Evolutionary conservation across 2,888 invertebrate genomes (phyloP).

Genomic region (Tuta absoluta): DNA sequence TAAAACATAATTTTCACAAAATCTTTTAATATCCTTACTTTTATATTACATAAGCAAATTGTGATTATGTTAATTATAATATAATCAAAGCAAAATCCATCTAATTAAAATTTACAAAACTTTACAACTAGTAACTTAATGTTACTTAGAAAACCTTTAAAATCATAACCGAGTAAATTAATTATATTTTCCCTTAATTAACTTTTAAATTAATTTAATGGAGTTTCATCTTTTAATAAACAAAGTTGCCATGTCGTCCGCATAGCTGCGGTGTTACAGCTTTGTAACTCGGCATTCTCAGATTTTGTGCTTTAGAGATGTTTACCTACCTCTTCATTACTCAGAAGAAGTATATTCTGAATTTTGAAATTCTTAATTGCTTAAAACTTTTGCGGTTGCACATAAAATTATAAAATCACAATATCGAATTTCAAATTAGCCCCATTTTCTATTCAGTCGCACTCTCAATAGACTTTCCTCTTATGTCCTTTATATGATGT

Average conservation of each 20-base stretch:
- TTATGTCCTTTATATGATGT: too few relatives aligned
- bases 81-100: conserved; percentile 15
- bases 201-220: conserved; percentile 52
- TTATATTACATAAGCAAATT: too few relatives aligned
- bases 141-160: conserved; percentile 20
- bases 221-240: conserved; percentile 57
- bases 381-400: too few relatives aligned
- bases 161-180: conserved; percentile 42
- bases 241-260: conserved; percentile 42
- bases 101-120: conserved; percentile 12
- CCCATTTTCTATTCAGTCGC: too few relatives aligned
- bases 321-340: not conserved
- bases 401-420: too few relatives aligned
- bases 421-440: too few relatives aligned
- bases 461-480: too few relatives aligned
- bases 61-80: conserved; percentile 15
- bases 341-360: too few relatives aligned
- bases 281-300: conserved; percentile 49
- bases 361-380: too few relatives aligned
- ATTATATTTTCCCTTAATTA: conserved; percentile 52
- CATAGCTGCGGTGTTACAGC: conserved; percentile 45
- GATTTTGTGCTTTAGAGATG: not conserved
- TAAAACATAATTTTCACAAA: too few relatives aligned
- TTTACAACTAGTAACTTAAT: conserved; percentile 7
- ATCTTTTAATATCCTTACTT: too few relatives aligned